Evolutionary conservation across 2,888 invertebrate species (phyloP), one percentile per base, ranked within the genome.

Genomic region (Hemicrepidius hirtus): DNA sequence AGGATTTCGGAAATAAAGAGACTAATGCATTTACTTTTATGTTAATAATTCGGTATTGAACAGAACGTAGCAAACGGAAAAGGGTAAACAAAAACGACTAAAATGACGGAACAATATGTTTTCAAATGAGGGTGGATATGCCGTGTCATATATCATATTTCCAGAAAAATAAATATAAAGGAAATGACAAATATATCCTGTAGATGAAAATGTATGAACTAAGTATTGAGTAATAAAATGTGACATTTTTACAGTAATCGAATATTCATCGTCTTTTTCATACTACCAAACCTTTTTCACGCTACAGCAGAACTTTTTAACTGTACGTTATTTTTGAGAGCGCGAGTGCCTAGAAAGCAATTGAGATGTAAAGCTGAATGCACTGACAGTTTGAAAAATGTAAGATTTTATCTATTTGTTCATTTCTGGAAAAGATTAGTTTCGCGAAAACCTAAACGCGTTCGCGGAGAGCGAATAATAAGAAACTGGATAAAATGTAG

Each of bases 371-470:
- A 64, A 41, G 55, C 24, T 59, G 68, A 62, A 68, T 68, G 53
- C 68, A 63, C 53, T 62, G 70, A 64, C 70, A 70, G 70, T 40
- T 70, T 70, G 70, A 70, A 70, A 70, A 70, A 70, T 70, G 70
- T 63, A 53, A 64, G 70, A 70, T 70, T 70, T 70, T 70, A 70
- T 70, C 70, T 70, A 70, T 70, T 70, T 70, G 70, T 70, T 70
- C 70, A 70, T 70, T 70, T 70, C 70, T 70, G 64, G 57, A 59
- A 70, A 64, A 70, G 64, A 70, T 70, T 70, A 70, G 64, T 70
- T 64, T 64, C 28, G 55, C 44, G 70, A 70, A 70, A 70, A 57
- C 64, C 57, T 68, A 68, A 70, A 70, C 64, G 70, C 70, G 46
- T 64, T 70, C 57, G 49, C 64, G 60, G 49, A 59, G 18, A n/a